These are phyloP conservation scores for Pseudoatta argentina DNA, from an alignment of 1,140 invertebrate genomes.

Conservation along the genomic window DNA sequence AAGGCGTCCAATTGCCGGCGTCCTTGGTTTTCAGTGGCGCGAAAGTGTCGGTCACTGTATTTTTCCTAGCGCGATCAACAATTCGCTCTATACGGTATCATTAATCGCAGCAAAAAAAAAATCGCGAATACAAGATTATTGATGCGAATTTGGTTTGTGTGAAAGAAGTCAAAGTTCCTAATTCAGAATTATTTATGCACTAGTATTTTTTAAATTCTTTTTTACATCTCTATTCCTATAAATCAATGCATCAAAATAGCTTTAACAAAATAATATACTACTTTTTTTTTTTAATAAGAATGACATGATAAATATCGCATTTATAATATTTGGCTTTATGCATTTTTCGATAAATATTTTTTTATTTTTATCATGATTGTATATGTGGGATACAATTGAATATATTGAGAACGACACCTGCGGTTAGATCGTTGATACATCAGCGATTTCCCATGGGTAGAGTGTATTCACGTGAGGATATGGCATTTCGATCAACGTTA, in stretches of 20 bases:
- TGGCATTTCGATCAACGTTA: constrained; percentile 72
- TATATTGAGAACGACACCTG: constrained; percentile 10
- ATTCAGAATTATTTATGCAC: constrained; percentile 8
- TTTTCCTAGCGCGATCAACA: constrained; percentile 40
- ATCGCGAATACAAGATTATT: not conserved
- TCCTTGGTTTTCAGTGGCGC: constrained; percentile 29
- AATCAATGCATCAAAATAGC: not conserved
- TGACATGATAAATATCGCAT: too few relatives aligned
- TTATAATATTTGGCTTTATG: not conserved
- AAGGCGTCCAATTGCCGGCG: not conserved
- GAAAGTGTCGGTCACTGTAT: constrained; percentile 16
- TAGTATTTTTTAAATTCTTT: not conserved
- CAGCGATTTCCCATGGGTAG: constrained; percentile 58
- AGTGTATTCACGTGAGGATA: constrained; percentile 53
- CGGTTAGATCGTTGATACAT: not conserved
- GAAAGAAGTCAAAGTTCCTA: not conserved
- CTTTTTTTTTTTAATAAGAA: not conserved
- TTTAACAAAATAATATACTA: not conserved
- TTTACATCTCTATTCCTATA: not conserved
- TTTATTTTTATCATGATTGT: not conserved
- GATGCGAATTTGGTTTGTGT: not conserved
- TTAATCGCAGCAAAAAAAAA: not conserved
- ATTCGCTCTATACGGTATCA: constrained; percentile 19
- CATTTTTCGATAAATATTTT: not conserved
- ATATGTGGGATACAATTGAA: not conserved